Percentiles rank a stretch among this genome's conserved stretches.
phyloP scores from a whole-genome alignment of 1,140 invertebrate species.

The Ditylenchus dipsaci region DNA sequence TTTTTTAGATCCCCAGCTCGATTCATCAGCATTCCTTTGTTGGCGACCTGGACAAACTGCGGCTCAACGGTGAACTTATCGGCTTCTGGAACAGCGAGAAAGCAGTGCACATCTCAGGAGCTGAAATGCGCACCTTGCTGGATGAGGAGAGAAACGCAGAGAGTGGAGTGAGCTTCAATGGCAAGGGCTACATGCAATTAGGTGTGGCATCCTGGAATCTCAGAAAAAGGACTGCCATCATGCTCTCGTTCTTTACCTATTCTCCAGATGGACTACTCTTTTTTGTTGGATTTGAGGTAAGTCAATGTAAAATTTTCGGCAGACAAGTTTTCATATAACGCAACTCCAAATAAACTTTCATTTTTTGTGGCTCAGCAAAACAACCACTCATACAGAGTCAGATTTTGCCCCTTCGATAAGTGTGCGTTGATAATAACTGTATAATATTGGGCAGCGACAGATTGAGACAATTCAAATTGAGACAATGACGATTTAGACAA shows the following conservation, averaged over 20 bases:
- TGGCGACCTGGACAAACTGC: constrained; percentile 82
- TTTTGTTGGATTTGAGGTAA: constrained; percentile 68
- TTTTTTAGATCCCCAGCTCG: constrained; percentile 63
- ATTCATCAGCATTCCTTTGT: constrained; percentile 73
- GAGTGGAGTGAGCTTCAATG: constrained; percentile 69
- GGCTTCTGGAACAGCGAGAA: constrained; percentile 91
- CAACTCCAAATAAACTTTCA: no score
- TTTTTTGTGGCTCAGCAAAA: no score
- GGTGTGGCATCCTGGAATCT: constrained; percentile 63
- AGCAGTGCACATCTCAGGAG: constrained; percentile 69
- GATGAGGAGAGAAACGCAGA: constrained; percentile 36
- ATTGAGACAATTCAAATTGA: no score
- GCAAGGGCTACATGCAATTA: constrained; percentile 74
- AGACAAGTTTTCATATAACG: no score
- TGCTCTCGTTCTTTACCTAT: constrained; percentile 78
- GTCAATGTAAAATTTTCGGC: not conserved
- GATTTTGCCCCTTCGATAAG: no score
- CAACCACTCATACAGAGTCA: no score
- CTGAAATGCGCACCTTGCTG: constrained; percentile 63
- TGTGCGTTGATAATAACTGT: no score
- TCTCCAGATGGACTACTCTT: constrained; percentile 80
- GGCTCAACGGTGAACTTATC: constrained; percentile 78
- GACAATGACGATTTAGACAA: no score
- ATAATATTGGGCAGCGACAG: no score
- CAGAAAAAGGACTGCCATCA: constrained; percentile 64